Evolutionary conservation across 2,888 invertebrate genomes (phyloP), one percentile per base, ranked within the genome.

Genomic region (Drosophila neoperkinsi): DNA sequence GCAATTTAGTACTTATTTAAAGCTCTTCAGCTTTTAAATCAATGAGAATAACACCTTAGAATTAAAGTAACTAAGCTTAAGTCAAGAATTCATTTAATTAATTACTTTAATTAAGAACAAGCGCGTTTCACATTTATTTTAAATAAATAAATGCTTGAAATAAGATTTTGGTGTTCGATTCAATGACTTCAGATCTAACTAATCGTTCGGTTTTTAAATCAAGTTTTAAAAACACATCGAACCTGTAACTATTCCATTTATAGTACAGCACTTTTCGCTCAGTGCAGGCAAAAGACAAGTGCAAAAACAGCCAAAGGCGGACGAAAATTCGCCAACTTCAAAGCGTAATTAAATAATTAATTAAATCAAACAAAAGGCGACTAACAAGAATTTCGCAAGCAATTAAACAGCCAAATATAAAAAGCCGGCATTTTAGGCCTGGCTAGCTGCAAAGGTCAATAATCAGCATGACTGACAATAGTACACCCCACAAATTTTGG

Each of bases 331-430:
- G 85, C 85, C 72, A 88, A 81, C 77, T 77, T 85, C 74, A 80
- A 46, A 79, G 88, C 74, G 88, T 86, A 90, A 87, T 87, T 88
- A 90, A 87, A 88, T 88, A 87, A 90, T 87, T 87, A 87, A 87
- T 90, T 90, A 84, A 90, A 90, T 79, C 74, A 88, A 85, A 88
- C 80, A 86, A 88, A 79, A 79, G 70, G 67, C 67, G 74, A 66
- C 69, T 25, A 72, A 68, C 3, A 77, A 80, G 83, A 86, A 85
- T 81, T 87, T 89, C 66, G 87, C 84, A 62, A 90, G 82, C 88
- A 86, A 90, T 90, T 90, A 77, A 82, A 50, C 64, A 57, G 51
- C 5, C 30, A 38, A 56, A 25, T n/a, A 25, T 13, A n/a, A 56
- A n/a, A 31, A 31, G 57, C 41, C 13, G 18, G 33, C 56, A 31